phyloP scores from a whole-genome alignment of 2,113 vertebrate species.

The Emydocephalus ijimae region DNA sequence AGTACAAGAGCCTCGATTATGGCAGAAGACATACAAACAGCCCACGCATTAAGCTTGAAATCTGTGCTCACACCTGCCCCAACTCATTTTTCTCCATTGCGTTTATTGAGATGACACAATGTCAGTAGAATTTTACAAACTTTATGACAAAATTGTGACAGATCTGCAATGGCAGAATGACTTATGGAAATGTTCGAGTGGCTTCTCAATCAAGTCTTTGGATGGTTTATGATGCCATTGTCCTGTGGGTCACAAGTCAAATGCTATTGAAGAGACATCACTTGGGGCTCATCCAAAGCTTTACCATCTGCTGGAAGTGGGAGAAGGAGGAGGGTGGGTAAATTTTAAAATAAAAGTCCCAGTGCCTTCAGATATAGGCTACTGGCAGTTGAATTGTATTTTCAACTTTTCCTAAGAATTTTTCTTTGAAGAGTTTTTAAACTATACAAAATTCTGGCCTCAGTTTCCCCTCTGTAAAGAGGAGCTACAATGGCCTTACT shows the following conservation, averaged over 20 bases:
- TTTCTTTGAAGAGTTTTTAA: constrained; percentile 25
- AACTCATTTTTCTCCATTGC: constrained; percentile 68
- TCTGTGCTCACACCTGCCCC: constrained; percentile 71
- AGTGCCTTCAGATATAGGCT: constrained; percentile 54
- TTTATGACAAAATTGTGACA: constrained; percentile 73
- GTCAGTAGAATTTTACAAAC: constrained; percentile 72
- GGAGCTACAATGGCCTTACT: neutral
- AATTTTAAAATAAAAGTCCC: constrained; percentile 57
- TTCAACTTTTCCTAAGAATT: constrained; percentile 29
- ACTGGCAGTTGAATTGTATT: constrained; percentile 43
- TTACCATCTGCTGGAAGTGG: constrained; percentile 67
- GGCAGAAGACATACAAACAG: constrained; percentile 71
- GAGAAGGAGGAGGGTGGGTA: constrained; percentile 50
- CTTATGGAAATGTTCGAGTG: constrained; percentile 71
- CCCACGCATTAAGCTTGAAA: constrained; percentile 73
- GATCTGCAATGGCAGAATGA: constrained; percentile 71
- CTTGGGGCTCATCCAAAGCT: constrained; percentile 66
- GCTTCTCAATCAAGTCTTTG: constrained; percentile 70
- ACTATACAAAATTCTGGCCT: neutral
- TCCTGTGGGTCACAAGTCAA: constrained; percentile 66
- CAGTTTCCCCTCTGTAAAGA: neutral
- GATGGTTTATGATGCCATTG: constrained; percentile 72
- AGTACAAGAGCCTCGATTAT: constrained; percentile 70
- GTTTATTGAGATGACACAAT: constrained; percentile 72
- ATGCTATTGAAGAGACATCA: constrained; percentile 56